Evolutionary conservation across 2,888 invertebrate genomes (phyloP).

Genomic region (Nephrotoma appendiculata): DNA sequence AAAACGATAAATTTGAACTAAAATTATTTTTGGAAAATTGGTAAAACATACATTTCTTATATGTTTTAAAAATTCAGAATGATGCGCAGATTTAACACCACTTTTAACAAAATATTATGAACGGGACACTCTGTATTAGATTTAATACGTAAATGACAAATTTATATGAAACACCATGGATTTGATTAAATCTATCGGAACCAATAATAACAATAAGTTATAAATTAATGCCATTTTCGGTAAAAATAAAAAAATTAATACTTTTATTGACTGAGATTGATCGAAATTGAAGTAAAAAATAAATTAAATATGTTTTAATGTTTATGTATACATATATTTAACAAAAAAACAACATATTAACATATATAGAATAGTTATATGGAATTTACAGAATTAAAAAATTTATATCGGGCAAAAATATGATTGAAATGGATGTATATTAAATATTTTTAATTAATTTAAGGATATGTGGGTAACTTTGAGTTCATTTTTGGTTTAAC

Average conservation of each 20-base stretch:
- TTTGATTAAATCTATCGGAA: neutral
- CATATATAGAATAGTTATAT: neutral
- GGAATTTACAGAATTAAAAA: neutral
- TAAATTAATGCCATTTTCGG: neutral
- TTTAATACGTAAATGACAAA: neutral
- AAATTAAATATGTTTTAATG: neutral
- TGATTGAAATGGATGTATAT: neutral
- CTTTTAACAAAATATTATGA: neutral
- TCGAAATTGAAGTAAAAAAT: neutral
- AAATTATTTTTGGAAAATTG: neutral
- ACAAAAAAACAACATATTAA: neutral
- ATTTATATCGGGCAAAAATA: neutral
- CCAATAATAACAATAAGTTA: neutral
- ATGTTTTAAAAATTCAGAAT: neutral
- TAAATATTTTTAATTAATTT: neutral
- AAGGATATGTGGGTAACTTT: neutral
- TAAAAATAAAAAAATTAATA: neutral
- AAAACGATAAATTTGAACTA: neutral
- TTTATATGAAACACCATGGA: neutral
- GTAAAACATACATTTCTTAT: no score
- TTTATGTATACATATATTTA: neutral
- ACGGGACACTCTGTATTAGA: neutral
- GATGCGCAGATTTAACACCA: neutral
- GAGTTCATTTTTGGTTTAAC: neutral
- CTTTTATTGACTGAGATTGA: neutral